Evolutionary conservation across 2,888 invertebrate species (phyloP), one percentile per base, ranked within the genome.

Genomic region (Oxycera nigricornis): DNA sequence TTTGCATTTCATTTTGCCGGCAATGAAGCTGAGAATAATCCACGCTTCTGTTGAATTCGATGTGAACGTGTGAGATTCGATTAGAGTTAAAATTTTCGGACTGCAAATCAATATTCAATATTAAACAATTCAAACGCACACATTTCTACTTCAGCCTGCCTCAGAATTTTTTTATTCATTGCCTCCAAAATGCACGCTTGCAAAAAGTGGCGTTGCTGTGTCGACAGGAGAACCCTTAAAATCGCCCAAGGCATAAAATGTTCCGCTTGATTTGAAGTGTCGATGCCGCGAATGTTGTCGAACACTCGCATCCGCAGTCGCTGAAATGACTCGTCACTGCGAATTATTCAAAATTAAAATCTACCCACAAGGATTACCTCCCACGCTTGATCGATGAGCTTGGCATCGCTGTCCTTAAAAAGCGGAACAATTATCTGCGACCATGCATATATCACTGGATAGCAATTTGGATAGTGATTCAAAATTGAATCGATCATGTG

Each of bases 241-340:
- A 85, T 84, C 1, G 81, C 80, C 84, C 84, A 85, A 11, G 84
- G 85, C 81, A 85, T 82, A 65, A 82, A 82, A 76, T 84, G 82
- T 67, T 81, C 82, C 0, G 84, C 81, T 59, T 80, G 78, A 78
- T 84, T 84, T 2, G 83, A 82, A 74, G 81, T 80, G 73, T 85
- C 85, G 59, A 84, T 78, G 1, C 84, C 80, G 39, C 80, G 79
- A 31, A 85, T 80, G 65, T 84, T 84, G 24, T 79, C 77, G 20
- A 85, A 76, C 0, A 85, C 84, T 70, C 80, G 80, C 0, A 78
- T 80, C 65, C 81, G 80, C 46, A 85, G 85, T 52, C 84, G 84
- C 84, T 85, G 22, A 28, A 75, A 77, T n/a, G n/a, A n/a, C n/a
- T n/a, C n/a, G n/a, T n/a, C n/a, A n/a, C n/a, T 67, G 22, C 7